These are phyloP conservation scores for Euura saliciscinereae DNA, from an alignment of 1,140 invertebrate species.

Conservation along the genomic window DNA sequence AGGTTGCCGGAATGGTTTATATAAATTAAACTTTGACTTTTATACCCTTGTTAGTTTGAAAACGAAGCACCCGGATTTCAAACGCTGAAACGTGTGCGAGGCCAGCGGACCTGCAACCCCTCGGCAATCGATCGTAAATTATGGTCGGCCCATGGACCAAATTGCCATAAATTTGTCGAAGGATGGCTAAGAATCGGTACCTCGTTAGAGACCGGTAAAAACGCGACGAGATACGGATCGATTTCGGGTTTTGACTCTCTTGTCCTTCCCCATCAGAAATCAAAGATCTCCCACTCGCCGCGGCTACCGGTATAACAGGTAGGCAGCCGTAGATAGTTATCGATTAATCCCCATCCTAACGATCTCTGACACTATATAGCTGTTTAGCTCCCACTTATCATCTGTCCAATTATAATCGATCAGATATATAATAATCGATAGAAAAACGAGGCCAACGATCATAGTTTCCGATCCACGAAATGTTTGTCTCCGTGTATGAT, in stretches of 20 bases:
- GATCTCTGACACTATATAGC: too few species aligned
- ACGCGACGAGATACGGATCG: background rate
- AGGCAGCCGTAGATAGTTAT: too few species aligned
- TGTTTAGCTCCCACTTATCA: too few species aligned
- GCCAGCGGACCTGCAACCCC: background rate
- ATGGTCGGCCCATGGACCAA: background rate
- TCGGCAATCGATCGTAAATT: conserved; percentile 11
- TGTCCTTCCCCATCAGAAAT: background rate
- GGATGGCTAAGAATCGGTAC: conserved; percentile 8
- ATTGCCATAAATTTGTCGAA: conserved; percentile 14
- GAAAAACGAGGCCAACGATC: too few species aligned
- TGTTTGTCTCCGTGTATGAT: too few species aligned
- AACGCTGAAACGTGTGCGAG: background rate
- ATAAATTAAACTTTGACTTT: conserved; percentile 13
- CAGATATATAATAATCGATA: too few species aligned
- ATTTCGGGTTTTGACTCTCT: background rate
- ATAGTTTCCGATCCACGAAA: too few species aligned
- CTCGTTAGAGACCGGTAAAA: conserved; percentile 5
- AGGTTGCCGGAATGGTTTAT: background rate
- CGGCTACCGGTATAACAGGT: background rate
- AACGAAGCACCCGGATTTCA: conserved; percentile 9
- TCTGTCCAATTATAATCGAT: too few species aligned
- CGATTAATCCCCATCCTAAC: too few species aligned
- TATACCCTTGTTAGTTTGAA: conserved; percentile 15
- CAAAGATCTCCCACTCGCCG: background rate